Evolutionary conservation across 2,888 invertebrate species (phyloP), one percentile per base, ranked within the genome.

Genomic region (Hypomecis atomaria): DNA sequence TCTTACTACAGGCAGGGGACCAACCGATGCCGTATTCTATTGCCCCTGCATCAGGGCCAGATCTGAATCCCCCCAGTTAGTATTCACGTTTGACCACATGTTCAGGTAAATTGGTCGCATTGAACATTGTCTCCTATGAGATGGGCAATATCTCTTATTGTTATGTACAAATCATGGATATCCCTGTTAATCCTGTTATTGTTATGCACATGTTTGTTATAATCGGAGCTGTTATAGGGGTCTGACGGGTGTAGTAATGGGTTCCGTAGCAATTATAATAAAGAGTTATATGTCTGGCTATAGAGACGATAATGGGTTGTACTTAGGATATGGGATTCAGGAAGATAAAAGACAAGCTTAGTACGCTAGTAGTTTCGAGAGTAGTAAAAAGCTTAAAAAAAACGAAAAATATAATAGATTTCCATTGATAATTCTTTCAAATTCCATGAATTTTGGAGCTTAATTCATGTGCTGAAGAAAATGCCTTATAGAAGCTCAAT

Each of bases 181-280:
- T 43, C 10, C 34, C 34, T 37, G 37, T 57, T n/a, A n/a, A n/a
- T n/a, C 34, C 34, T 37, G 52, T 43, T 55, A 61, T 59, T 54
- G 59, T 64, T 59, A 64, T 59, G 40, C 48, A 58, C 59, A 44
- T 59, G 59, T 59, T 59, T 55, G 59, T 63, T 13, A 45, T 63
- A 63, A 63, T 63, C 42, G 63, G 38, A 38, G 44, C 8, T 38
- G 34, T 59, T 59, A 63, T 37, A 38, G 58, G 58, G 63, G 58
- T 58, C 57, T 53, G 62, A 63, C 43, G 52, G 33, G 49, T 43
- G 40, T 59, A 59, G 45, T 50, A 49, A 63, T 45, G 49, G 59
- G 54, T 48, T 63, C 5, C 34, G 48, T 53, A 40, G 63, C 40
- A n/a, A 59, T 64, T 55, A 59, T 37, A 59, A 40, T 64, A 13